These are phyloP conservation scores for Neosilurus mollespiculum DNA, from an alignment of 2,797 vertebrate species.

Conservation along the genomic window DNA sequence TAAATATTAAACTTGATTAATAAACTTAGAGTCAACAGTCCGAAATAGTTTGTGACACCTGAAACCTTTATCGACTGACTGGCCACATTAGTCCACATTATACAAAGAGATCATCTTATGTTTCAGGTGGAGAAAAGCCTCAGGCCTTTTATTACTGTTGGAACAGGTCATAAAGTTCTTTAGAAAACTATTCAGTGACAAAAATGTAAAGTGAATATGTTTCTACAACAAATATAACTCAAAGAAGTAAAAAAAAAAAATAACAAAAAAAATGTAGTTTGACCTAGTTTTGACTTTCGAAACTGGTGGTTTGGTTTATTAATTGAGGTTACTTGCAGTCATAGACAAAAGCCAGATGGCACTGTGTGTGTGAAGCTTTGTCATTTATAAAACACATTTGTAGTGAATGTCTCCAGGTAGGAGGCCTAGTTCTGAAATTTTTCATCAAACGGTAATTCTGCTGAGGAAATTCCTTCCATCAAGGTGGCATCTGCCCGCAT, in stretches of 20 bases:
- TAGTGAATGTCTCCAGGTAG: conserved; percentile 31
- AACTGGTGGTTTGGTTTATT: conserved; percentile 45
- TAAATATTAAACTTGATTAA: not conserved
- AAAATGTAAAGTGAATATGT: not conserved
- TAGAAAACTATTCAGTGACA: conserved; percentile 25
- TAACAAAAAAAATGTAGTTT: conserved; percentile 12
- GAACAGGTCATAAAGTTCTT: conserved; percentile 35
- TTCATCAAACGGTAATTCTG: conserved; percentile 27
- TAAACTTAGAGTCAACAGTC: not conserved
- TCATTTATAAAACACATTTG: conserved; percentile 21
- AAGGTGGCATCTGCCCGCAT: conserved; percentile 64
- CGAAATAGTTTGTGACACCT: not conserved
- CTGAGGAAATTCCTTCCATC: conserved; percentile 48
- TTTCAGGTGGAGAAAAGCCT: conserved; percentile 36
- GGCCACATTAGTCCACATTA: not conserved
- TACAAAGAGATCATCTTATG: conserved; percentile 19
- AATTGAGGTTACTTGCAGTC: conserved; percentile 37
- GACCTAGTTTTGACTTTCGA: conserved; percentile 47
- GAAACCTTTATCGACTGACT: not conserved
- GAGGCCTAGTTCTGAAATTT: conserved; percentile 34
- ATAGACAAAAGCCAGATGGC: not conserved
- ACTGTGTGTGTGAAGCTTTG: not conserved
- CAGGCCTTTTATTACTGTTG: conserved; percentile 19
- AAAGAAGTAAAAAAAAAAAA: not conserved
- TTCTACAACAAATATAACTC: conserved; percentile 3